Base-by-base conservation (phyloP, 2,888 invertebrate species). In the Luperina testacea region DNA sequence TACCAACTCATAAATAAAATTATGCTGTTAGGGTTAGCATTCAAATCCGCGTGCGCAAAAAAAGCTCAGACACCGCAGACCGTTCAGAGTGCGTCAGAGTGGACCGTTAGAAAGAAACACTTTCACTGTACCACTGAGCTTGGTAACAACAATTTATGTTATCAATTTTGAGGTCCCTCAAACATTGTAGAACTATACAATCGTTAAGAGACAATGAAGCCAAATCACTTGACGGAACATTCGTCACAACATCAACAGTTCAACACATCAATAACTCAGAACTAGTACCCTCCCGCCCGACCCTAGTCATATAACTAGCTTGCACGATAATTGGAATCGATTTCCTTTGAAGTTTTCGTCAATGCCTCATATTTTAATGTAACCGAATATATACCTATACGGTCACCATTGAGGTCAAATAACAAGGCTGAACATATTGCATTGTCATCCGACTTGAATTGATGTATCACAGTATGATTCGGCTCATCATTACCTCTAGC, bases 21-120 rank as follows among this genome's bases (percentile, higher is more conserved):
- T 72, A 53, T 71, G 61, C 42, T 68, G 68, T 65, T 76, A 80
- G 65, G 71, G 70, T 65, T 76, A 80, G 65, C 38, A 86, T 80
- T 72, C 53, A 74, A 78, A 83, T 83, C 42, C 75, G 83, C 65
- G 76, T 78, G 71, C 73, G 69, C 75, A 75, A 68, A 81, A 82
- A 68, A 81, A 82, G 48, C 68, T 75, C 70, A 59, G 75, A 75
- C 74, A 77, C 68, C 78, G 75, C 63, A 72, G 73, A 80, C 75
- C 80, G 80, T 81, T 79, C 69, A 53, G 51, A 77, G 75, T 72
- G 76, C 87, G 84, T 86, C 84, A 84, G 72, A 83, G 78, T 81
- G 74, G 80, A 88, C 90, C 92, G 90, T 92, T 91, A 91, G 86
- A 85, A 65, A 73, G 84, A 83, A 86, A 80, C 88, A 90, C 91